Evolutionary conservation across 1,140 invertebrate genomes (phyloP).

Genomic region (Holotrichia oblita): DNA sequence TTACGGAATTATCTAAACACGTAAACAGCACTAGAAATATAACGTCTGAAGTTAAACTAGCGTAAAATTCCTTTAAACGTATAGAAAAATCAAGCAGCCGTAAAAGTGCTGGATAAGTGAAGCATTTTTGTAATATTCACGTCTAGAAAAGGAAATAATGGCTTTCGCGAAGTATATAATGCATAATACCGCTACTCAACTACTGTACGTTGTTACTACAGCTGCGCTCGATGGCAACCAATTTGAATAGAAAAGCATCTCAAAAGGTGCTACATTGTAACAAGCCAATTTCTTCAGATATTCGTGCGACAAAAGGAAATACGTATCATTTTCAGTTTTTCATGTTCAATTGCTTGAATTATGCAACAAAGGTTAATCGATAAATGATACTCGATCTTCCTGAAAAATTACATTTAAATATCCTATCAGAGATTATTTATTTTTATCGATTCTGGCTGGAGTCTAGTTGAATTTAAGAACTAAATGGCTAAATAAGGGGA

Average conservation of each 20-base stretch:
- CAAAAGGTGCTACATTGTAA: slow-evolving; percentile 11
- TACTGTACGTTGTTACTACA: not conserved
- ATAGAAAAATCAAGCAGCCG: not conserved
- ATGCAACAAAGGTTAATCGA: slow-evolving; percentile 12
- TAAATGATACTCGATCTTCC: not conserved
- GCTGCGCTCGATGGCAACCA: not conserved
- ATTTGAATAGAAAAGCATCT: slow-evolving; percentile 17
- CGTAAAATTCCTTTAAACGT: not conserved
- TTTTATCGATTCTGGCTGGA: not conserved
- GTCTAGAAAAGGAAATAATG: not conserved
- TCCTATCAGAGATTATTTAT: too few species aligned
- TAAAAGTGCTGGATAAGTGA: not conserved
- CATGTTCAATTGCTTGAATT: not conserved
- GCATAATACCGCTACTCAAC: not conserved
- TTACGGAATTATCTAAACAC: too few species aligned
- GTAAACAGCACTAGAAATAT: too few species aligned
- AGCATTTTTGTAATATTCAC: not conserved
- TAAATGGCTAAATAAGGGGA: too few species aligned
- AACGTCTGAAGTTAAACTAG: too few species aligned
- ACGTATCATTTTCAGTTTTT: not conserved
- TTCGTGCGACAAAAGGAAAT: not conserved
- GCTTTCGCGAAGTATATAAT: not conserved
- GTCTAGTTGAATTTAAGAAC: too few species aligned
- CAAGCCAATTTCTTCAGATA: not conserved
- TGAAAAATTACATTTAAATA: not conserved